Percentiles rank a stretch among this genome's conserved stretches.
phyloP scores from a whole-genome alignment of 2,888 invertebrate genomes.

The Lydus trimaculatus region DNA sequence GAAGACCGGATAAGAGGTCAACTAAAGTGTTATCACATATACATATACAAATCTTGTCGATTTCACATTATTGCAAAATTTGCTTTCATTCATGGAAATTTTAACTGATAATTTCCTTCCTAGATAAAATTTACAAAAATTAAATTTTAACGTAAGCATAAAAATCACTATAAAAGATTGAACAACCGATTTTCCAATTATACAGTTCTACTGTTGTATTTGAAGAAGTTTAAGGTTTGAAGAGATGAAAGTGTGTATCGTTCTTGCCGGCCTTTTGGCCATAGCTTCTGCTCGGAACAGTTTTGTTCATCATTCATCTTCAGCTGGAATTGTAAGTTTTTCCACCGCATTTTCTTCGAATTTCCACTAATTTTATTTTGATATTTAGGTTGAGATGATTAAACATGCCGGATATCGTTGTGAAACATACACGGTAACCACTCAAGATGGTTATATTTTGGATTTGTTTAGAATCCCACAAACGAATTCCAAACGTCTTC shows the following conservation, averaged over 20 bases:
- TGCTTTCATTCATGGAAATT: neutral
- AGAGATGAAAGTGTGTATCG: neutral
- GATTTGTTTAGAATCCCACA: conserved; percentile 56
- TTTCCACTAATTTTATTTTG: neutral
- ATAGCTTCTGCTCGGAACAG: neutral
- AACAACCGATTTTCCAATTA: neutral
- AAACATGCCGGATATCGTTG: conserved; percentile 55
- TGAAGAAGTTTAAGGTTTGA: neutral
- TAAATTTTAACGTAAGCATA: neutral
- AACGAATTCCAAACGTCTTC: conserved; percentile 51
- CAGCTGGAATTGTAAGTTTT: neutral
- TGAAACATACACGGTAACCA: conserved; percentile 56
- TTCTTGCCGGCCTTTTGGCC: neutral
- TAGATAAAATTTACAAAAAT: neutral
- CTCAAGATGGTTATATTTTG: conserved; percentile 65
- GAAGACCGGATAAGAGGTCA: neutral
- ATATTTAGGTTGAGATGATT: conserved; percentile 54
- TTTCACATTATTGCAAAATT: neutral
- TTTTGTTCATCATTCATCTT: neutral
- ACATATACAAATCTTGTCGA: neutral
- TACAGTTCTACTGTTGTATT: neutral
- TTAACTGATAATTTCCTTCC: neutral
- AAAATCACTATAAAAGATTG: neutral
- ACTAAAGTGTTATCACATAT: neutral
- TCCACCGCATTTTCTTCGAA: neutral